Base-by-base conservation (phyloP, 2,797 vertebrate genomes). In the Amniataba percoides region DNA sequence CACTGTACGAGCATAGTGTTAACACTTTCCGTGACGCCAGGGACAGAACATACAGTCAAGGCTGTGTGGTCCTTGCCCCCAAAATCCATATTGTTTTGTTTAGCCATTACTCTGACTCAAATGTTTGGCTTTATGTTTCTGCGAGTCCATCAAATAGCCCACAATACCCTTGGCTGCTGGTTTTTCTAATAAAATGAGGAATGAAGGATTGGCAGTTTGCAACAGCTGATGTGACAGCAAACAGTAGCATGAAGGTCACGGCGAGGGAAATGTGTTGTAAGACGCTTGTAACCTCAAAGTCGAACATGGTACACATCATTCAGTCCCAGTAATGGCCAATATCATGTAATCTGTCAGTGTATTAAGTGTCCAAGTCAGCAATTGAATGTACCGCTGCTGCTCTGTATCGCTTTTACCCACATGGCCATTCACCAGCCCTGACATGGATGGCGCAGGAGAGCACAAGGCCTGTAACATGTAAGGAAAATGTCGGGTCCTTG, bases 161-260 rank as follows among this genome's bases (percentile, higher is more conserved):
- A 64, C 77, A 80, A 65, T 78, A 81, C 71, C 77, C 86, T 89
- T 82, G 87, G 73, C 82, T 77, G 49, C 67, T 74, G 75, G 3
- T 83, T 89, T 89, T 85, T 79, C 77, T 76, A 75, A 87, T 91
- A 83, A 89, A 85, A 80, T 13, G 7, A 61, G 57, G 64, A 68
- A 81, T 90, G 90, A 93, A 83, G 65, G 87, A 92, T 86, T 87
- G 85, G 75, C 77, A 61, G 63, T 84, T 91, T 89, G 42, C 63
- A 77, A 7, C 42, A 73, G 77, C 71, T 76, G 71, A 89, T 83
- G 82, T 88, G 83, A 81, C 80, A 77, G 85, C 70, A 45, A 83
- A 77, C 70, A 69, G 23, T 12, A 39, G 67, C 34, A 31, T 77
- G 88, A 93, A 92, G 92, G 92, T 91, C 87, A 87, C 45, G 49